These are phyloP conservation scores for Zygogramma bicolorata DNA, from an alignment of 2,888 invertebrate genomes.

Conservation along the genomic window DNA sequence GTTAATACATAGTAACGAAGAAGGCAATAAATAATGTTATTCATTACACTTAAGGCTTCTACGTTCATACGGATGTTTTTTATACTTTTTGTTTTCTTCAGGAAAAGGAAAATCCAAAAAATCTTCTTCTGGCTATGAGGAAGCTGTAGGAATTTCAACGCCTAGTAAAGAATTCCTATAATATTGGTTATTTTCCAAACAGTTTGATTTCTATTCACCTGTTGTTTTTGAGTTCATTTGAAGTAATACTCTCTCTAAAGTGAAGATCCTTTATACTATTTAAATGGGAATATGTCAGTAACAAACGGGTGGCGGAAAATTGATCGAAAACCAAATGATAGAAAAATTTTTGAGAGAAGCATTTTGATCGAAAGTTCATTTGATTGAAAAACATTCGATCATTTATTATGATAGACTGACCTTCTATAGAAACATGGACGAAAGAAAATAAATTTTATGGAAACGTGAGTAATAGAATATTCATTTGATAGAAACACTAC, in stretches of 20 bases:
- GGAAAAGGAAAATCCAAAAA: conserved; percentile 69
- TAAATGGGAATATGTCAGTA: background rate
- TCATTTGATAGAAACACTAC: too few relatives aligned
- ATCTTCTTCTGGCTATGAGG: conserved; percentile 84
- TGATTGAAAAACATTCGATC: too few relatives aligned
- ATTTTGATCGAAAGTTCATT: too few relatives aligned
- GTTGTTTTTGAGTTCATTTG: background rate
- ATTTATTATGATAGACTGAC: too few relatives aligned
- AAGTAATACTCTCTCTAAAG: conserved; percentile 9
- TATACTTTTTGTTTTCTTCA: conserved; percentile 44
- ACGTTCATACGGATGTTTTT: background rate
- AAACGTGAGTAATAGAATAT: too few relatives aligned
- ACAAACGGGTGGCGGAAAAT: background rate
- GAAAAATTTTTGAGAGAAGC: too few relatives aligned
- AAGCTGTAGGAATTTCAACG: conserved; percentile 90
- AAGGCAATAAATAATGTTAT: background rate
- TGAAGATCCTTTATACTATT: background rate
- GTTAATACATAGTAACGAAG: too few relatives aligned
- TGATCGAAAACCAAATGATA: too few relatives aligned
- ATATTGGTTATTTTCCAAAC: conserved; percentile 7
- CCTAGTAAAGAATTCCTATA: conserved; percentile 85
- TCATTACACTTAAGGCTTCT: background rate
- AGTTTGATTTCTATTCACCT: conserved; percentile 9
- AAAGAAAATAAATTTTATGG: too few relatives aligned
- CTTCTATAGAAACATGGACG: too few relatives aligned